phyloP scores from a whole-genome alignment of 2,113 vertebrate species.

The Neopipo cinnamomea region DNA sequence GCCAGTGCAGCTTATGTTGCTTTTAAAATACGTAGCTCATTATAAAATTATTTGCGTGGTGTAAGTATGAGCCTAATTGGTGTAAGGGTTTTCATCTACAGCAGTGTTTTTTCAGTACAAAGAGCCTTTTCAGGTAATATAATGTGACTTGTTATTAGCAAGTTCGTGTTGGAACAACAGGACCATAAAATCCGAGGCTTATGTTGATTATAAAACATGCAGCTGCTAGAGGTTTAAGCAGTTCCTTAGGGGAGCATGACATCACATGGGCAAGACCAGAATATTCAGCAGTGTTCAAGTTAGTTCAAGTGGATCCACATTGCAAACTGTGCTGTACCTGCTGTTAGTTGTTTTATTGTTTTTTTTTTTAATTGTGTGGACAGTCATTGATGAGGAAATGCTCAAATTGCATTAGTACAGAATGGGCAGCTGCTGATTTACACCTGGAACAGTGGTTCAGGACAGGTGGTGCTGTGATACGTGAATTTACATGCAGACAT shows the following conservation, averaged over 20 bases:
- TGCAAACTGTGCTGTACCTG: rapidly evolving
- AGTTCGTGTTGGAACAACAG: not conserved
- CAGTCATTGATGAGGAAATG: not conserved
- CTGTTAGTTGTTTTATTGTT: rapidly evolving
- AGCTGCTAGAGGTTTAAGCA: not conserved
- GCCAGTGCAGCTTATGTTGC: not conserved
- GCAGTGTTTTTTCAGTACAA: not conserved
- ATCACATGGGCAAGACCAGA: rapidly evolving
- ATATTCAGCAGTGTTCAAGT: rapidly evolving
- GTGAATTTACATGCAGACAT: rapidly evolving
- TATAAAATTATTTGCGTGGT: constrained; percentile 75
- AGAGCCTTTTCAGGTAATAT: not conserved
- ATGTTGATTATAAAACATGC: rapidly evolving
- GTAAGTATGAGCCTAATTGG: constrained; percentile 73
- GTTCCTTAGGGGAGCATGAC: rapidly evolving
- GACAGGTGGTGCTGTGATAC: not conserved
- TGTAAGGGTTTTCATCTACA: not conserved
- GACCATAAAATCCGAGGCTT: not conserved
- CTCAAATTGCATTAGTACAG: rapidly evolving
- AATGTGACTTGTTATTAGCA: not conserved
- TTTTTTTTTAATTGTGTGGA: no score
- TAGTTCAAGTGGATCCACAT: rapidly evolving
- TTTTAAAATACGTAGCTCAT: not conserved
- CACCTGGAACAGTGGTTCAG: not conserved
- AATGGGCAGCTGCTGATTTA: not conserved